A percentile compares a stretch with the other conserved stretches of the same genome.
phyloP scores from a whole-genome alignment of 2,113 vertebrate genomes.

The Melanerpes aurifrons region DNA sequence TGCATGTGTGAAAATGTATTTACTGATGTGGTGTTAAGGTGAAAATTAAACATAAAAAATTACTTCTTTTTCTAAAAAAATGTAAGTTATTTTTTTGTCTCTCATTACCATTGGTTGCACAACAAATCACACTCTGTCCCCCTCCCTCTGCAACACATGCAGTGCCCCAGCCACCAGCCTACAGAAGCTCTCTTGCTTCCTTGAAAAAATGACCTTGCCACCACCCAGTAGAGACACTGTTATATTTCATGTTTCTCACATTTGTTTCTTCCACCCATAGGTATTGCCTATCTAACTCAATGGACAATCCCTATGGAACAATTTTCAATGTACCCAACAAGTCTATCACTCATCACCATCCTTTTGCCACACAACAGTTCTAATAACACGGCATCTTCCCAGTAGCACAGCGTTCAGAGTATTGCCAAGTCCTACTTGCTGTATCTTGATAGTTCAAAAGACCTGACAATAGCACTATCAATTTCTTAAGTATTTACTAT shows the following conservation, averaged over 20 bases:
- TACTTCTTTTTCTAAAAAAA: background rate
- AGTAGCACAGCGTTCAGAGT: background rate
- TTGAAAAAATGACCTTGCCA: background rate
- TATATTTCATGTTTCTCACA: background rate
- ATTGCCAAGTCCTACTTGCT: background rate
- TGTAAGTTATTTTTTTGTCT: background rate
- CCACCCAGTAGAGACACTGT: background rate
- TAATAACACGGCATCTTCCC: background rate
- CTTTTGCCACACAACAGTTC: background rate
- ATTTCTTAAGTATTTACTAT: background rate
- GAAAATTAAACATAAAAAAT: background rate
- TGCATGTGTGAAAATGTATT: background rate
- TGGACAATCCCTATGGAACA: rapidly evolving
- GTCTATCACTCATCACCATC: background rate
- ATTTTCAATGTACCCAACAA: background rate
- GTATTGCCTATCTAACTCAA: background rate
- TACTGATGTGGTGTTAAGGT: background rate
- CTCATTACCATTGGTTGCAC: background rate
- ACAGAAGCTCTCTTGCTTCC: background rate
- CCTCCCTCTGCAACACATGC: background rate
- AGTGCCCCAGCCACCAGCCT: background rate
- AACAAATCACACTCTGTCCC: background rate
- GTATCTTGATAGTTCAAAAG: background rate
- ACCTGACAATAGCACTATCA: background rate
- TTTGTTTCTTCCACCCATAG: background rate